phyloP scores from a whole-genome alignment of 2,888 invertebrate species.

The Cerastoderma edule region DNA sequence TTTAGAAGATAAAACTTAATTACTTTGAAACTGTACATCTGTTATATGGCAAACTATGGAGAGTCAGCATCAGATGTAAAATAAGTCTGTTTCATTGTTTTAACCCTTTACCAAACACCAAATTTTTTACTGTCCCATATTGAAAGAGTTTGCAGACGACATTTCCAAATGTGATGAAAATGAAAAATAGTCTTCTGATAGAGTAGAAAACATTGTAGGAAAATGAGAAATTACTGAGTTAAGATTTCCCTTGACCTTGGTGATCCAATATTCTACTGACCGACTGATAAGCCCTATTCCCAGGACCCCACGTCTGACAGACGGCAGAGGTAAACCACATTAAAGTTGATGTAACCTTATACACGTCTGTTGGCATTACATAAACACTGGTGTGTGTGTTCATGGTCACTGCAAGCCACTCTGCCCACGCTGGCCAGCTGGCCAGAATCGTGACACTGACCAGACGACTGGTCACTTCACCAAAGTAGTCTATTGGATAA shows the following conservation, averaged over 20 bases:
- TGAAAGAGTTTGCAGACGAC: neutral
- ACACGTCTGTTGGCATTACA: slow-evolving; percentile 1
- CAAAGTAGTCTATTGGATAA: too few relatives aligned
- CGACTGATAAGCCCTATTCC: neutral
- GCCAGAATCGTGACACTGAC: slow-evolving; percentile 36
- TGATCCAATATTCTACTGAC: too few relatives aligned
- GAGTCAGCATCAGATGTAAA: too few relatives aligned
- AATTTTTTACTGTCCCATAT: neutral
- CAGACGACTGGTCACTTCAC: slow-evolving; percentile 28
- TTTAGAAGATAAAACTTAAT: too few relatives aligned
- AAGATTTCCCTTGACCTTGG: too few relatives aligned
- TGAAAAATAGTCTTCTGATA: neutral
- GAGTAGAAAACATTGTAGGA: slow-evolving; percentile 8
- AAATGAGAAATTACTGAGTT: neutral
- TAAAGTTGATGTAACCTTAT: slow-evolving; percentile 11
- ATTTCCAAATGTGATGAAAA: neutral
- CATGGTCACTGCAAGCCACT: slow-evolving; percentile 10
- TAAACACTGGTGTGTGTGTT: slow-evolving; percentile 1
- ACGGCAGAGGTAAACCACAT: slow-evolving; percentile 21
- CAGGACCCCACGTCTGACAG: neutral
- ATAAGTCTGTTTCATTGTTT: too few relatives aligned
- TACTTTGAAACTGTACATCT: too few relatives aligned
- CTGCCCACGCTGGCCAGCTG: too few relatives aligned
- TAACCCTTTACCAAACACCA: slow-evolving; percentile 1
- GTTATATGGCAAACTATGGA: too few relatives aligned